Evolutionary conservation across 2,797 vertebrate species (phyloP), one percentile per base, ranked within the genome.

Genomic region (Halcyon chelicuti): DNA sequence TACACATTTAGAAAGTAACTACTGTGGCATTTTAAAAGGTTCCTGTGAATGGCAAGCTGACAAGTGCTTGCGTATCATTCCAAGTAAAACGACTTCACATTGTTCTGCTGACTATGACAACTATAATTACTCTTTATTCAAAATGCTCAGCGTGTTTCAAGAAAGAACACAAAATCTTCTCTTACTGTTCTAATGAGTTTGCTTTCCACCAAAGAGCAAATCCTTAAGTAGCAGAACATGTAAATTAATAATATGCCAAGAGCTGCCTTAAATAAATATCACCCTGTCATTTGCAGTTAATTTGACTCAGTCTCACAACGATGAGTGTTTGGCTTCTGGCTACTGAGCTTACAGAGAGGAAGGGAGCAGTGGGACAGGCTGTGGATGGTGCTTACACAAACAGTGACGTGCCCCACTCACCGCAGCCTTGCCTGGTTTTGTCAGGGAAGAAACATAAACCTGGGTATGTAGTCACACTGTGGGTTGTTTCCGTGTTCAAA

Each of bases 91-190:
- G 42, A 68, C 88, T 95, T 97, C 65, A 23, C 81, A 95, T 91
- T 94, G 87, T 97, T 92, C 95, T 75, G 62, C 86, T 85, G 35
- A 76, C 60, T 96, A 8, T 94, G 94, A 95, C 79, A 94, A 90
- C 93, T 96, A 88, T 95, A 97, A 97, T 97, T 96, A 95, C 46
- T 63, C 85, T 84, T 91, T 96, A 92, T 92, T 97, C 89, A 90
- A 88, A 94, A 92, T 17, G 83, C 82, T 96, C 91, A 95, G 94
- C 78, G 63, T 79, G 61, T 78, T 97, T 92, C 80, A 72, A 78
- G 66, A 74, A 86, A 87, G 89, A 90, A 95, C 46, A 88, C 61
- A 76, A 79, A 80, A 86, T 92, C 93, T 88, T 96, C 88, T 52
- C 70, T 60, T n/a, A 79, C 26, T 42, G 54, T 89, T 93, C 86